phyloP scores from a whole-genome alignment of 2,113 vertebrate genomes.

The Rhinichthys klamathensis region DNA sequence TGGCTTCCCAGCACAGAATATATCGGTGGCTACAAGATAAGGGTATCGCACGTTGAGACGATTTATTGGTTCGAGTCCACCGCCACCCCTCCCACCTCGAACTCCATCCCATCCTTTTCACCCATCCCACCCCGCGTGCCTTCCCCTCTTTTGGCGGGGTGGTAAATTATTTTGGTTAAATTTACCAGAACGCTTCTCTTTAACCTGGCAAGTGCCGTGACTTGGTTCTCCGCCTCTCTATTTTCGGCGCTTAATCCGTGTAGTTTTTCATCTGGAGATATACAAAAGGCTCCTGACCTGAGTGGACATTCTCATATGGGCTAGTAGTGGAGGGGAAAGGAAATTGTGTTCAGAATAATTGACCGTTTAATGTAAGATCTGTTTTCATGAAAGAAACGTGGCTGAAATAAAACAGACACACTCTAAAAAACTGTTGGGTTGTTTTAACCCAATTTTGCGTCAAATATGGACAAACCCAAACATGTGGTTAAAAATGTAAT shows the following conservation, averaged over 20 bases:
- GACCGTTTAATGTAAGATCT: not conserved
- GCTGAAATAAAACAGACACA: not conserved
- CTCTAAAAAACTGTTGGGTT: too few relatives aligned
- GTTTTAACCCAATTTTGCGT: too few relatives aligned
- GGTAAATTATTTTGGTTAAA: conserved; percentile 95
- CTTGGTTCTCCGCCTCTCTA: conserved; percentile 88
- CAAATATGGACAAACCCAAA: too few relatives aligned
- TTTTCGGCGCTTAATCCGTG: conserved; percentile 89
- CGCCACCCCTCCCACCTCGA: conserved; percentile 78
- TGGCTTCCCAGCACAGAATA: conserved; percentile 90
- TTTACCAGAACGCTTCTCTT: conserved; percentile 94
- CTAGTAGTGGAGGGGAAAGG: conserved; percentile 64
- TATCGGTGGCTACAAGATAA: conserved; percentile 98
- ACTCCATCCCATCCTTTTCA: conserved; percentile 31
- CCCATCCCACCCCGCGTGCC: conserved; percentile 56
- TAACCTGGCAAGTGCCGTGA: conserved; percentile 88
- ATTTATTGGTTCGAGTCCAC: conserved; percentile 96
- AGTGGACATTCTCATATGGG: conserved; percentile 77
- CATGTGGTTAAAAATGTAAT: too few relatives aligned
- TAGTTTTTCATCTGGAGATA: conserved; percentile 91
- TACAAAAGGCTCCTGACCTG: conserved; percentile 84
- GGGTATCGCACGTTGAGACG: conserved; percentile 87
- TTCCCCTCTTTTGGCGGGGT: conserved; percentile 81
- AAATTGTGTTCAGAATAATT: conserved; percentile 57
- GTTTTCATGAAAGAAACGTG: not conserved